Base-by-base conservation (phyloP, 92 coral and sea anemone genomes). In the Montipora capitata region DNA sequence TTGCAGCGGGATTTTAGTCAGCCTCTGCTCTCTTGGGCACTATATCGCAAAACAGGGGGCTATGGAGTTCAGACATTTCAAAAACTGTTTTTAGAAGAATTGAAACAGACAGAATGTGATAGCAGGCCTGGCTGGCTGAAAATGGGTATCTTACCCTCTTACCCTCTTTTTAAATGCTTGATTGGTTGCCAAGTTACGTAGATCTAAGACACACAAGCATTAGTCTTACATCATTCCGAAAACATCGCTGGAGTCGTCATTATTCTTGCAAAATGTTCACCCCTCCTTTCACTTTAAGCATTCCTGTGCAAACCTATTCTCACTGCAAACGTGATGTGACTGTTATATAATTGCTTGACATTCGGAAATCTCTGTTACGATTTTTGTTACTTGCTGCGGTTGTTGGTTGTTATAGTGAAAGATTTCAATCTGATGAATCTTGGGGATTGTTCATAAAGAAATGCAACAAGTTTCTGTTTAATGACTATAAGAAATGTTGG, bases 321-420 rank as follows among this genome's bases (percentile, higher is more conserved):
- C 61, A 56, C 12, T 56, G 8, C 61, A 56, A 9, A 56, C n/a
- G 61, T 61, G 67, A 61, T 61, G 3, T 14, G 4, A 3, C 20
- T 20, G 27, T 20, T 61, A 61, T 3, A 9, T 3, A 61, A n/a
- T 4, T 15, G 67, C n/a, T 15, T 61, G 67, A 61, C 67, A 61
- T 61, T 61, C 27, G 4, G 67, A 14, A 61, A 61, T 10, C 14
- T 57, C 63, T 15, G 63, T 57, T 57, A 57, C 16, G 63, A 57
- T 10, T 57, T 57, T 16, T 35, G 27, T 61, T 61, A 61, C 67
- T 61, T 61, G 20, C 27, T 61, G 67, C 67, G 3, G 67, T 8
- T 61, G 67, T 61, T 61, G 4, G 27, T 61, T 35, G 67, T 61
- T 20, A 61, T 61, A 61, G 67, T 61, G 67, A 61, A 61, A 61